Conservation (phyloP, 2,797 vertebrate genomes). For the Nasua narica region DNA sequence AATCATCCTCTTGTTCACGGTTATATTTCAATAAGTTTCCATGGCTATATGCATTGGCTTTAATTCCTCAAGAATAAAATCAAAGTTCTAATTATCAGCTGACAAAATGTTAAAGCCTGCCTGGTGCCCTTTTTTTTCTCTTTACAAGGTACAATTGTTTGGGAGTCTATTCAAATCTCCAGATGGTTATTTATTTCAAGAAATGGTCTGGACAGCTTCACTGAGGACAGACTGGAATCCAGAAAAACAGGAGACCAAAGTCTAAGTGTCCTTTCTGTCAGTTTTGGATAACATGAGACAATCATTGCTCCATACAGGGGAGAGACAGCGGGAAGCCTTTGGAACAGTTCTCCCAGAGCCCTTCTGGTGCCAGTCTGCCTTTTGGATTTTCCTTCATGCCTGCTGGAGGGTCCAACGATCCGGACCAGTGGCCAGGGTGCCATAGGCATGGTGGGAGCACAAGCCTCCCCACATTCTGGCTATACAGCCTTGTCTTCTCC, state of each 20-base stretch:
- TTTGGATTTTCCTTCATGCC: neutral
- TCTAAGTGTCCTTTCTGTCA: neutral
- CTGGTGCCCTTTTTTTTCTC: neutral
- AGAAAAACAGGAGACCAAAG: neutral
- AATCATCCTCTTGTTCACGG: neutral
- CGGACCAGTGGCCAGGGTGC: neutral
- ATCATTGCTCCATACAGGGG: neutral
- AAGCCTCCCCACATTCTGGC: no score
- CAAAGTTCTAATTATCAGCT: neutral
- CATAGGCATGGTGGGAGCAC: fast-evolving
- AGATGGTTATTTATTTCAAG: neutral
- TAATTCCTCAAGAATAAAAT: neutral
- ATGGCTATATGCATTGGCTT: neutral
- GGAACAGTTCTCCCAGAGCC: fast-evolving
- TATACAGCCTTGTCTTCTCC: neutral
- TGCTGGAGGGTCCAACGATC: neutral
- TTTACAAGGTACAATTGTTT: neutral
- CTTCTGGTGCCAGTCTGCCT: neutral
- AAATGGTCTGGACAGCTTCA: neutral
- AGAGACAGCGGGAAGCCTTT: neutral
- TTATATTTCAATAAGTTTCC: neutral
- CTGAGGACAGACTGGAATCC: neutral
- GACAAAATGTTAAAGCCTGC: neutral
- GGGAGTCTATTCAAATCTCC: neutral
- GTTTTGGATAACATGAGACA: neutral